phyloP scores from a whole-genome alignment of 2,888 invertebrate genomes.

The Boloria euphrosyne region DNA sequence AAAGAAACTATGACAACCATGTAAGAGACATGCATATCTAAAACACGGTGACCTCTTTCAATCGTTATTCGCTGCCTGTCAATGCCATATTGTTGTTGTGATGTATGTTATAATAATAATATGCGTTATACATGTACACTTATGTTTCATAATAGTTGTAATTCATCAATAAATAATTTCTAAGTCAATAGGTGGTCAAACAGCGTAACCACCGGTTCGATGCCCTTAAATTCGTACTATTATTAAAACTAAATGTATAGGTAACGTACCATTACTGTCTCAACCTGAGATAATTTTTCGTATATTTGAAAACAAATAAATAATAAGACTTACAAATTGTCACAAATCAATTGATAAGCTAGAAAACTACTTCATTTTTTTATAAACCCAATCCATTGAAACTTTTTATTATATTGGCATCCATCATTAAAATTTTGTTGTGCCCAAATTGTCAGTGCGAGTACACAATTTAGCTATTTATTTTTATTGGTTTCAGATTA shows the following conservation, averaged over 20 bases:
- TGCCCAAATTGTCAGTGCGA: conserved; percentile 31
- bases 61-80: conserved; percentile 59
- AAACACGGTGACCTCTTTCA: conserved; percentile 67
- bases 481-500: neutral
- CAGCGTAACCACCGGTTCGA: conserved; percentile 64
- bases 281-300: conserved; percentile 42
- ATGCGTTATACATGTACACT: conserved; percentile 6
- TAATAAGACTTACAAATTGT: conserved; percentile 46
- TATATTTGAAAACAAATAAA: conserved; percentile 43
- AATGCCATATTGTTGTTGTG: conserved; percentile 62
- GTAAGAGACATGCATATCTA: conserved; percentile 38
- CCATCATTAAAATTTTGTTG: conserved; percentile 41
- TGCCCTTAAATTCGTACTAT: conserved; percentile 36
- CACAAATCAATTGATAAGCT: conserved; percentile 50
- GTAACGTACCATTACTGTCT: conserved; percentile 64
- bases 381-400: conserved; percentile 46
- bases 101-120: conserved; percentile 18
- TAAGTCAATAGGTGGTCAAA: conserved; percentile 32
- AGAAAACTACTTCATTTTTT: conserved; percentile 51
- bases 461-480: conserved; percentile 9
- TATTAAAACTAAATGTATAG: conserved; percentile 18
- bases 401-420: conserved; percentile 43
- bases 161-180: conserved; percentile 13
- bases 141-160: conserved; percentile 1
- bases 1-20: conserved; percentile 43